A percentile compares a stretch with the other conserved stretches of the same genome.
phyloP scores from a whole-genome alignment of 2,888 invertebrate genomes.

The Dryocosmus kuriphilus region DNA sequence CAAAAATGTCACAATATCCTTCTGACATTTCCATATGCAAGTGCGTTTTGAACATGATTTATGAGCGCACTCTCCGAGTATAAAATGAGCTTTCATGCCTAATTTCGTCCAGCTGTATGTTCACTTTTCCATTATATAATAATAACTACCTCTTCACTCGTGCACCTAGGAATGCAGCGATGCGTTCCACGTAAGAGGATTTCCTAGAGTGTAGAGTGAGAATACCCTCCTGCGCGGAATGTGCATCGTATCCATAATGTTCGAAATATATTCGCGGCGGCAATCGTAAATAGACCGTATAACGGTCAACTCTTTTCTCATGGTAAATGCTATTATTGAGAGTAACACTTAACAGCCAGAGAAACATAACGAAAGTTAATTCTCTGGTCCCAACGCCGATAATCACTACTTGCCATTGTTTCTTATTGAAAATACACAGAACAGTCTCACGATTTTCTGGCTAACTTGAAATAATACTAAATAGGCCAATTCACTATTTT shows the following conservation, averaged over 20 bases:
- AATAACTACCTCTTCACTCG: conserved; percentile 7
- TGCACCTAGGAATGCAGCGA: not conserved
- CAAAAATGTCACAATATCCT: not conserved
- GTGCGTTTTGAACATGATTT: conserved; percentile 30
- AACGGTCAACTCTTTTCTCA: conserved; percentile 40
- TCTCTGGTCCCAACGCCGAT: not conserved
- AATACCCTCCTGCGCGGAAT: conserved; percentile 32
- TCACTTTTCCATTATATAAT: conserved; percentile 39
- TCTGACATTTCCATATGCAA: conserved; percentile 13
- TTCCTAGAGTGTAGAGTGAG: conserved; percentile 21
- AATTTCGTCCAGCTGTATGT: conserved; percentile 27
- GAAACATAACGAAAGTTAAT: conserved; percentile 42
- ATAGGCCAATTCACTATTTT: conserved; percentile 6
- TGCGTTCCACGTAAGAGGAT: conserved; percentile 28
- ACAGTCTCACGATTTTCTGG: conserved; percentile 31
- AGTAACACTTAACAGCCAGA: conserved; percentile 52
- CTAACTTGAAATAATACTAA: conserved; percentile 8
- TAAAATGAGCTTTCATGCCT: conserved; percentile 20
- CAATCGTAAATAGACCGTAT: conserved; percentile 47
- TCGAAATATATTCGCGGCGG: conserved; percentile 40
- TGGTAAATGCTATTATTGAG: conserved; percentile 48
- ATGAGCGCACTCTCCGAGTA: conserved; percentile 6
- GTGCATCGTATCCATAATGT: conserved; percentile 40
- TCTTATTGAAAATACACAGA: conserved; percentile 12
- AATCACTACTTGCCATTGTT: conserved; percentile 33